Base-by-base conservation (phyloP, 2,113 vertebrate genomes). In the Saimiri boliviensis region DNA sequence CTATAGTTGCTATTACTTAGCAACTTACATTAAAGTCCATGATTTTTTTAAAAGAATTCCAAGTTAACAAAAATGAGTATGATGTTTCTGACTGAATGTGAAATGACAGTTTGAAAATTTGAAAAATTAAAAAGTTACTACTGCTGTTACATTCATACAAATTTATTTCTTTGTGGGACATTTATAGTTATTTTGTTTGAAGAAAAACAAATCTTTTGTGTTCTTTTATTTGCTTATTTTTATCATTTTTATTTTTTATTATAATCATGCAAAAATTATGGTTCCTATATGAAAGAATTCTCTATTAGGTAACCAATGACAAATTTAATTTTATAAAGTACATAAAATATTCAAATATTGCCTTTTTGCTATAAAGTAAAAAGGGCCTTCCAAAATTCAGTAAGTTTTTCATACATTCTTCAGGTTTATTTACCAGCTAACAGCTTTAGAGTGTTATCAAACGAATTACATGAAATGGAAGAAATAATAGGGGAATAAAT, bases 401-500 rank as follows among this genome's bases (percentile, higher is more conserved):
- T 74, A 88, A 91, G 68, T 80, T 52, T 12, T 45, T 91, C 14
- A 45, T 37, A n/a, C 4, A 42, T 42, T 83, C 27, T 83, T 93
- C 4, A 70, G 82, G 23, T 96, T 71, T 82, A 3, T 89, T 86
- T 52, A 68, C 27, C 25, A 81, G n/a, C 30, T 89, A 82, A 87
- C 21, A 42, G 54, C 13, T 91, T 93, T 95, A 94, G 8, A 20
- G 68, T 20, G 5, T n/a, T 93, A 56, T 79, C 35, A 89, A 89
- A 74, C 3, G 6, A 89, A 95, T 94, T 96, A 47, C 6, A 52
- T 49, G 23, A 91, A 49, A 3, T 70, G 9, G 58, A 82, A n/a
- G 54, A 47, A 79, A 10, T 37, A 97, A 73, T 82, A 83, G 95
- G 14, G 35, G 4, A 35, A 90, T 95, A 91, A 94, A 86, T 63